Percentiles rank a stretch among this genome's conserved stretches.
Evolutionary conservation across 53 echinoderm and acorn worm species (phyloP).

Genomic region (Echinarachnius parma): DNA sequence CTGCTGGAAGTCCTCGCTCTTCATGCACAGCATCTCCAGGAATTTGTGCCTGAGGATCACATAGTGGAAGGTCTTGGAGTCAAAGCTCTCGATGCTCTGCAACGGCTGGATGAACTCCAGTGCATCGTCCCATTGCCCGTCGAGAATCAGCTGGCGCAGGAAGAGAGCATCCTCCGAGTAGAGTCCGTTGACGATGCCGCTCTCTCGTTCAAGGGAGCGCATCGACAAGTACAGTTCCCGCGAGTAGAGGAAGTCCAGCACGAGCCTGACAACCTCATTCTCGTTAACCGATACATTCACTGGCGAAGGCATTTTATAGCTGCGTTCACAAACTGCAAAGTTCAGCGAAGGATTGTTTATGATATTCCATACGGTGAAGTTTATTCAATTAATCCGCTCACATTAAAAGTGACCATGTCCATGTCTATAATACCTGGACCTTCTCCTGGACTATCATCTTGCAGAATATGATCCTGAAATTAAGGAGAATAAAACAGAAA

Average conservation of each 20-base stretch:
- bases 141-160: conserved; percentile 83
- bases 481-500: too few species aligned
- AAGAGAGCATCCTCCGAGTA: conserved; percentile 93
- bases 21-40: conserved; percentile 98
- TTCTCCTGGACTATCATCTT: too few species aligned
- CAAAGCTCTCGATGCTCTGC: conserved; percentile 86
- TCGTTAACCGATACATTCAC: conserved; percentile 76
- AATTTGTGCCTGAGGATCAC: conserved; percentile 92
- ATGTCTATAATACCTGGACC: too few species aligned
- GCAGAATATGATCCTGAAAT: too few species aligned
- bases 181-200: conserved; percentile 84
- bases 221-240: conserved; percentile 89
- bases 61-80: conserved; percentile 77
- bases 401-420: too few species aligned
- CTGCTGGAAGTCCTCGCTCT: conserved; percentile 82
- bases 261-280: conserved; percentile 81
- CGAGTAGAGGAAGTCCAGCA: conserved; percentile 83
- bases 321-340: too few species aligned
- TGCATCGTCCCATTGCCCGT: conserved; percentile 98
- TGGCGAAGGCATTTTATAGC: conserved; percentile 76
- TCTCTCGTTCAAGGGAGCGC: conserved; percentile 87
- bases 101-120: conserved; percentile 95
- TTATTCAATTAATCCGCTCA: too few species aligned
- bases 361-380: too few species aligned
- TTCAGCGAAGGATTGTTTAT: too few species aligned